phyloP scores from a whole-genome alignment of 2,888 invertebrate genomes.

The Eucriotettix oculatus region DNA sequence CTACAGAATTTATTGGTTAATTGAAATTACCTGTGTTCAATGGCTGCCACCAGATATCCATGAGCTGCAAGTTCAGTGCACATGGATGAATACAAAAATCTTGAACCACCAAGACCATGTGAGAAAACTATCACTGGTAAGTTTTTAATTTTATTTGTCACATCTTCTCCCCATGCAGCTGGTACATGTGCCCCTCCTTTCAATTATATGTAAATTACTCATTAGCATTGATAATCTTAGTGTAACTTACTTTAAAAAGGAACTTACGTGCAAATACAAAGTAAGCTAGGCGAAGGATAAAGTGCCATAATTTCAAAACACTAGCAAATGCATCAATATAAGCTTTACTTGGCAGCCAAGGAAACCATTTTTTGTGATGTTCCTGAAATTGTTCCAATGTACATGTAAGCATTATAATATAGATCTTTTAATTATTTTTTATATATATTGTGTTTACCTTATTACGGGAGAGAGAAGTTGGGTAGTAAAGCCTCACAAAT shows the following conservation, averaged over 20 bases:
- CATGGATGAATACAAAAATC: slow-evolving; percentile 41
- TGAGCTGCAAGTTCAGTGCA: slow-evolving; percentile 45
- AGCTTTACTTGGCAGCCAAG: slow-evolving; percentile 36
- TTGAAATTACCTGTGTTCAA: slow-evolving; percentile 39
- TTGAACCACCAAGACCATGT: slow-evolving; percentile 44
- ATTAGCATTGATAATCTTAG: background rate
- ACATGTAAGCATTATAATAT: background rate
- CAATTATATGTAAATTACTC: background rate
- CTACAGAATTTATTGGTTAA: background rate
- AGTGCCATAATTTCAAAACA: slow-evolving; percentile 24
- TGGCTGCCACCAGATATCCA: slow-evolving; percentile 44
- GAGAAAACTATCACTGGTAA: slow-evolving; percentile 43
- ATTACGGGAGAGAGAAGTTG: slow-evolving; percentile 28
- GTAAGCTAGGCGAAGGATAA: slow-evolving; percentile 21
- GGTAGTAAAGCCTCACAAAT: slow-evolving; percentile 40
- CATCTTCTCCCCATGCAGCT: slow-evolving; percentile 28
- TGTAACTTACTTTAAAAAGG: background rate
- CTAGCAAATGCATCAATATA: slow-evolving; percentile 34
- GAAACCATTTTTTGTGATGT: slow-evolving; percentile 30
- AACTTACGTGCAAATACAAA: slow-evolving; percentile 23
- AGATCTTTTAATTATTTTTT: background rate
- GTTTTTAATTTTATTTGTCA: slow-evolving; percentile 20
- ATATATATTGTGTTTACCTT: slow-evolving; percentile 21
- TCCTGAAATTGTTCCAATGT: slow-evolving; percentile 22
- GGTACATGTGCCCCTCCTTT: slow-evolving; percentile 33